Percentiles rank a stretch among this genome's conserved stretches.
Evolutionary conservation across 2,888 invertebrate species (phyloP).

Genomic region (Coelinius sp.): DNA sequence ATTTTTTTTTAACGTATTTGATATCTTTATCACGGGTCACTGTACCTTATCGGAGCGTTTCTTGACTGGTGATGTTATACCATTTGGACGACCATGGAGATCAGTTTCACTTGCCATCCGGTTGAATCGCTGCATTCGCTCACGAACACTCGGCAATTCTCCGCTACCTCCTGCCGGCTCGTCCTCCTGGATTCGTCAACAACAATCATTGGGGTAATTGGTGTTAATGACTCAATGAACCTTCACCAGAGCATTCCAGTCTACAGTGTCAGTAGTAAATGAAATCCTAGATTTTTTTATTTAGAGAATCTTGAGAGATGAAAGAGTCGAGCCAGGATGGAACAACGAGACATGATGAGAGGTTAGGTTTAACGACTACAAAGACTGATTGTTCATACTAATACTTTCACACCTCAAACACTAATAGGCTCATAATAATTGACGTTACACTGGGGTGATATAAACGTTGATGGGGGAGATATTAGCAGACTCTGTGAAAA

Average conservation of each 20-base stretch:
- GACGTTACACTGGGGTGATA: conserved; percentile 41
- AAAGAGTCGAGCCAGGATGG: background rate
- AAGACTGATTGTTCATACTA: conserved; percentile 16
- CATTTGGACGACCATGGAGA: conserved; percentile 63
- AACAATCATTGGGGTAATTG: background rate
- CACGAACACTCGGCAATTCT: conserved; percentile 87
- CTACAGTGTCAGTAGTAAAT: background rate
- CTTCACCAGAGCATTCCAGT: conserved; percentile 10
- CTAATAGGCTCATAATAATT: conserved; percentile 41
- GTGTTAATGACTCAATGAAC: conserved; percentile 12
- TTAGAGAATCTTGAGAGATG: background rate
- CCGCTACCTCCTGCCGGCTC: conserved; percentile 57
- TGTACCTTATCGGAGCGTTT: conserved; percentile 76
- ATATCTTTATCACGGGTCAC: background rate
- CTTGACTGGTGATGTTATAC: conserved; percentile 68
- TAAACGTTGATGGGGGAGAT: conserved; percentile 38
- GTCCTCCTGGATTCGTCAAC: conserved; percentile 60
- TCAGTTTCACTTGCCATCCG: conserved; percentile 87
- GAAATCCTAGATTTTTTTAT: background rate
- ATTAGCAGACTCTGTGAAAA: conserved; percentile 39
- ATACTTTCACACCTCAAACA: conserved; percentile 32
- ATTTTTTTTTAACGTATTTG: background rate
- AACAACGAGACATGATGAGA: background rate
- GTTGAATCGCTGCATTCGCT: conserved; percentile 93
- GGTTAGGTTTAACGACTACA: conserved; percentile 8